phyloP scores from a whole-genome alignment of 1,140 invertebrate genomes.

The Drosophila triauraria region DNA sequence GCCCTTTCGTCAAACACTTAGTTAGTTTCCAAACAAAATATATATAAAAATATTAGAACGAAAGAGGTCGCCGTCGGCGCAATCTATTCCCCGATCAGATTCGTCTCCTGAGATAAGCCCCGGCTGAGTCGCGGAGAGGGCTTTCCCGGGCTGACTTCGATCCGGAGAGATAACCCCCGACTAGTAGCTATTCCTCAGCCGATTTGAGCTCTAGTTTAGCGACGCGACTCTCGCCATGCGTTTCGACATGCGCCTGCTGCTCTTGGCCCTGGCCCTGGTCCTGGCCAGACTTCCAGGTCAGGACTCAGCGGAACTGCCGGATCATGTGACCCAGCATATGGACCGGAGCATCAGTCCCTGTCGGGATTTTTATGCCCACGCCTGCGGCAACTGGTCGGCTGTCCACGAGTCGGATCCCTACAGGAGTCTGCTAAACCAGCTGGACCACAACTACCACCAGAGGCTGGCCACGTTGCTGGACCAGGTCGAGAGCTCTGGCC shows the following conservation, averaged over 20 bases:
- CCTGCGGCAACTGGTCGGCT: constrained; percentile 52
- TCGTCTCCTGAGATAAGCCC: background rate
- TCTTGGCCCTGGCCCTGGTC: background rate
- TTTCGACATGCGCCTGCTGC: background rate
- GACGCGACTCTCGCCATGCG: constrained; percentile 4
- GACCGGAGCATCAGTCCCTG: constrained; percentile 21
- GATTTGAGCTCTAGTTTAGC: background rate
- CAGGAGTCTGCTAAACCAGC: constrained; percentile 25
- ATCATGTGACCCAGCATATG: constrained; percentile 21
- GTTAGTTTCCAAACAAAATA: too few species aligned
- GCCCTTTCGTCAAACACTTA: too few species aligned
- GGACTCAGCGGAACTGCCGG: background rate
- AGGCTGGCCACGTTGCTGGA: constrained; percentile 39
- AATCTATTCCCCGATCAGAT: background rate
- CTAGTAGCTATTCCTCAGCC: background rate
- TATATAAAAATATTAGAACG: too few species aligned
- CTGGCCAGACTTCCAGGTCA: background rate
- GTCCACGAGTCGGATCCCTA: constrained; percentile 13
- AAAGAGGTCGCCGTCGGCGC: background rate
- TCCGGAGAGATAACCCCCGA: constrained; percentile 10
- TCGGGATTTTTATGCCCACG: constrained; percentile 46
- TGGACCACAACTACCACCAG: constrained; percentile 45
- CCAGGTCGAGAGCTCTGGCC: background rate
- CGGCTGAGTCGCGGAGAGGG: background rate
- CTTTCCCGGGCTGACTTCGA: background rate